Evolutionary conservation across 2,888 invertebrate genomes (phyloP).

Genomic region (Liodrosophila aerea): DNA sequence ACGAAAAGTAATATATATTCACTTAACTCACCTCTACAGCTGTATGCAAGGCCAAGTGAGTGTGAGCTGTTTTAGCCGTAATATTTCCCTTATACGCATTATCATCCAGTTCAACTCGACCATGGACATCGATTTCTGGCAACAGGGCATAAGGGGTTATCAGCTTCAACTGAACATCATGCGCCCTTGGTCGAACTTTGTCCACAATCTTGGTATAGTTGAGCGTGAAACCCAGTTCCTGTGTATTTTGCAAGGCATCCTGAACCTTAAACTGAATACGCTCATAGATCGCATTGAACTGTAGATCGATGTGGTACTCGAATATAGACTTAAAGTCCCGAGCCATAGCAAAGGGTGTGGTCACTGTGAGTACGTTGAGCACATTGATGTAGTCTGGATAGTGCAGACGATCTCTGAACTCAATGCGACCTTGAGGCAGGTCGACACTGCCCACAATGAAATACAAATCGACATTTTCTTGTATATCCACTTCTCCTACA

Average conservation of each 20-base stretch:
- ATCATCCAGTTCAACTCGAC: constrained; percentile 83
- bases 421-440: constrained; percentile 84
- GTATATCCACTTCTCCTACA: constrained; percentile 84
- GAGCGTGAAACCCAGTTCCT: constrained; percentile 82
- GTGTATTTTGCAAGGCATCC: constrained; percentile 73
- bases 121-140: constrained; percentile 83
- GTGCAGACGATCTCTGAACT: constrained; percentile 84
- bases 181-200: constrained; percentile 81
- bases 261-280: constrained; percentile 83
- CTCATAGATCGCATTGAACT: constrained; percentile 82
- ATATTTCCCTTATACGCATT: constrained; percentile 84
- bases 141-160: constrained; percentile 84
- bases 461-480: constrained; percentile 83
- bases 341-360: constrained; percentile 83
- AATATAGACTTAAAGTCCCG: constrained; percentile 83
- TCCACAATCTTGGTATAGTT: constrained; percentile 83
- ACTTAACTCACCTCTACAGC: constrained; percentile 84
- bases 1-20: background rate
- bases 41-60: constrained; percentile 83
- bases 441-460: constrained; percentile 83
- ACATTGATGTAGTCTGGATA: constrained; percentile 83
- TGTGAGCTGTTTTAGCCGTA: constrained; percentile 83
- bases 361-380: constrained; percentile 84
- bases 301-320: constrained; percentile 83
- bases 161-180: constrained; percentile 83